These are phyloP conservation scores for Ariopsis seemanni DNA, from an alignment of 2,113 vertebrate genomes.

Conservation along the genomic window DNA sequence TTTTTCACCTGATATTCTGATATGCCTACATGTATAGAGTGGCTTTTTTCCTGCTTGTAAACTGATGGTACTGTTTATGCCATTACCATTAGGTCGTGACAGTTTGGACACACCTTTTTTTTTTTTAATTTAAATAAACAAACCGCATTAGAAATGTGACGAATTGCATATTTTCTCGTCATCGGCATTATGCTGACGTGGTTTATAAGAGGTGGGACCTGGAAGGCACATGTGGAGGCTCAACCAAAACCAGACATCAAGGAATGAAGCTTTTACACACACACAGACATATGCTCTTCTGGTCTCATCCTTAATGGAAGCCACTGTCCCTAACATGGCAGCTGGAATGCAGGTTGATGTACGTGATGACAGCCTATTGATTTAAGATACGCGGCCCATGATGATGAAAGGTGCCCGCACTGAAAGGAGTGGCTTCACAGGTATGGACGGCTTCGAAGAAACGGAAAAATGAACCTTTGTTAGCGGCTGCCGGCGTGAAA, in stretches of 20 bases:
- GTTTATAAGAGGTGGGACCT: not conserved
- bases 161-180: not conserved
- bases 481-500: constrained; percentile 31
- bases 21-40: too few species aligned
- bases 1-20: too few species aligned
- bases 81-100: too few species aligned
- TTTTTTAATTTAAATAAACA: too few species aligned
- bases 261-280: not conserved
- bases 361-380: constrained; percentile 64
- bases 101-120: too few species aligned
- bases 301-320: constrained; percentile 45
- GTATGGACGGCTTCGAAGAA: constrained; percentile 15
- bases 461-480: constrained; percentile 65
- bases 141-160: too few species aligned
- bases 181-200: not conserved
- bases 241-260: constrained; percentile 36
- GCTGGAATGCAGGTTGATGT: constrained; percentile 59
- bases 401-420: constrained; percentile 65
- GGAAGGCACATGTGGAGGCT: not conserved
- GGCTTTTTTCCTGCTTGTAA: too few species aligned
- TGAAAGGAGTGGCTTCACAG: constrained; percentile 60
- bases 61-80: too few species aligned
- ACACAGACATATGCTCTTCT: constrained; percentile 24
- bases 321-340: constrained; percentile 48
- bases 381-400: constrained; percentile 64